Conservation (phyloP, 2,888 invertebrate genomes). For the Pandemis corylana region DNA sequence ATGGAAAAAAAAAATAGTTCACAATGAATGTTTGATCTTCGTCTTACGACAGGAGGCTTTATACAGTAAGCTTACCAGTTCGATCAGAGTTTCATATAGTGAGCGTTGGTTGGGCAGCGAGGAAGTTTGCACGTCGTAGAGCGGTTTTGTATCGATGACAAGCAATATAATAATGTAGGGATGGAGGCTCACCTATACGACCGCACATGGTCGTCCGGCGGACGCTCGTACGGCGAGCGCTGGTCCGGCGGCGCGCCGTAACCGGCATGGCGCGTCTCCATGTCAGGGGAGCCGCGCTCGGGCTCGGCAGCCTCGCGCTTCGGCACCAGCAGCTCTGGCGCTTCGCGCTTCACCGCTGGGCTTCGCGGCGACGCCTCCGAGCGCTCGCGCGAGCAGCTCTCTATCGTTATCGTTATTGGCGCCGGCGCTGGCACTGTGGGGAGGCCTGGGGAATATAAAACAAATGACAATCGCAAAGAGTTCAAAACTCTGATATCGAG, state of each 20-base stretch:
- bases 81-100: too few species aligned
- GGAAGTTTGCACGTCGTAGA: too few species aligned
- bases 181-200: slow-evolving; percentile 77
- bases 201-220: slow-evolving; percentile 86
- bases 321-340: slow-evolving; percentile 86
- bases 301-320: slow-evolving; percentile 87
- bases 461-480: background rate
- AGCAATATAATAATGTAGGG: background rate
- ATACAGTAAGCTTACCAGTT: too few species aligned
- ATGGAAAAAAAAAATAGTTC: background rate
- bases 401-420: slow-evolving; percentile 49
- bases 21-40: too few species aligned
- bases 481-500: too few species aligned
- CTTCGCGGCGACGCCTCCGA: slow-evolving; percentile 65
- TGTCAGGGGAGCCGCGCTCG: slow-evolving; percentile 90
- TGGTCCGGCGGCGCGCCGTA: slow-evolving; percentile 89
- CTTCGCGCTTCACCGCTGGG: slow-evolving; percentile 79
- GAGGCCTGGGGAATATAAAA: slow-evolving; percentile 5
- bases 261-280: slow-evolving; percentile 88
- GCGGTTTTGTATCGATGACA: too few species aligned
- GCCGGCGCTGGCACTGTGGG: slow-evolving; percentile 48
- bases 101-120: too few species aligned
- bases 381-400: slow-evolving; percentile 48
- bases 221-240: slow-evolving; percentile 88
- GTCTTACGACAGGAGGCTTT: too few species aligned